Percentiles rank a stretch among this genome's conserved stretches.
Evolutionary conservation across 2,113 vertebrate species (phyloP).

Genomic region (Pterocles orientalis): DNA sequence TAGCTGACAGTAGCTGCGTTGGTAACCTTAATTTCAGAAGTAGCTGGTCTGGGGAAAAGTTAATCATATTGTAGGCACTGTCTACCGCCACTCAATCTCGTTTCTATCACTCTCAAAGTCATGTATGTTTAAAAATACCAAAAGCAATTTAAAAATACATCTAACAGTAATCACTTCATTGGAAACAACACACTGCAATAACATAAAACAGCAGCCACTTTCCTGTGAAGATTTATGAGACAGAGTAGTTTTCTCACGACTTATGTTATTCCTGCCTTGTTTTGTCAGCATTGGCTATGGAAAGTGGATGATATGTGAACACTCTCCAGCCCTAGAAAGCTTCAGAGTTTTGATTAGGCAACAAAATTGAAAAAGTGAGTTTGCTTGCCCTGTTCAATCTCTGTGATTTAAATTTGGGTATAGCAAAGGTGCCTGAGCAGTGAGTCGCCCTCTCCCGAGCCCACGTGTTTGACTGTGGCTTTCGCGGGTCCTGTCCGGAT

Average conservation of each 20-base stretch:
- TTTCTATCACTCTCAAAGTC: constrained; percentile 51
- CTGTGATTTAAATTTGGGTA: constrained; percentile 28
- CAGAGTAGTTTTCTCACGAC: constrained; percentile 26
- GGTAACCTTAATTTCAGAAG: constrained; percentile 64
- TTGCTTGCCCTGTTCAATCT: constrained; percentile 35
- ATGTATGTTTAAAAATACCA: constrained; percentile 69
- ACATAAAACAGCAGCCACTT: constrained; percentile 66
- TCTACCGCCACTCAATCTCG: constrained; percentile 13
- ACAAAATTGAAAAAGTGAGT: constrained; percentile 62
- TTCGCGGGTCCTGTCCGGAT: not conserved
- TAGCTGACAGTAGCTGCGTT: constrained; percentile 32
- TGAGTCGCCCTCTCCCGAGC: not conserved
- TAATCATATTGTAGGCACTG: constrained; percentile 57
- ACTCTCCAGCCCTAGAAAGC: constrained; percentile 56
- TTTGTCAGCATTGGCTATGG: constrained; percentile 70
- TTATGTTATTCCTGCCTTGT: constrained; percentile 52
- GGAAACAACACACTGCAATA: constrained; percentile 62
- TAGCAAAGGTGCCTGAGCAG: not conserved
- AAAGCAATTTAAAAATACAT: constrained; percentile 63
- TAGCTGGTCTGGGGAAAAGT: constrained; percentile 55
- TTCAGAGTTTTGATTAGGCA: constrained; percentile 61
- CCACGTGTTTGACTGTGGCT: not conserved
- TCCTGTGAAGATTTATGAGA: constrained; percentile 62
- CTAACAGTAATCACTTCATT: constrained; percentile 51
- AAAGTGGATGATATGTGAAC: constrained; percentile 68